Conservation (phyloP, 35 echinoderm and acorn worm species). For the Lytechinus variegatus region DNA sequence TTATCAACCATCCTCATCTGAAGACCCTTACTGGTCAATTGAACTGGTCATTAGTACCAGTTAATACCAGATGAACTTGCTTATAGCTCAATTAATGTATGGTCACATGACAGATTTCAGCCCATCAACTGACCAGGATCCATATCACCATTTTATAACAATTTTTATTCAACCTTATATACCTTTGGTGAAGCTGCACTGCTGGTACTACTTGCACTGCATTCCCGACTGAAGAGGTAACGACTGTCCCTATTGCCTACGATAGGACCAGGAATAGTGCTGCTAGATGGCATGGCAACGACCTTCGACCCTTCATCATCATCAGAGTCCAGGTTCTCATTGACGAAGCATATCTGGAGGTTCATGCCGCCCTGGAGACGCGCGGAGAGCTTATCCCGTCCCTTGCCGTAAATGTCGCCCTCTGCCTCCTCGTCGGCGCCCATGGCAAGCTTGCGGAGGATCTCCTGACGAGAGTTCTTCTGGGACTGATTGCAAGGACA, state of each 20-base stretch:
- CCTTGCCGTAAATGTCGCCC: conserved; percentile 96
- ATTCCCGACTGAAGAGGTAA: conserved; percentile 78
- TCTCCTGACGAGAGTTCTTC: conserved; percentile 85
- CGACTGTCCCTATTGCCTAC: conserved; percentile 69
- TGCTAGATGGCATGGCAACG: neutral
- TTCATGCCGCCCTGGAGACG: conserved; percentile 97
- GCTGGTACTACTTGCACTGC: conserved; percentile 72
- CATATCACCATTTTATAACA: too few species aligned
- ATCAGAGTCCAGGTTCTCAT: conserved; percentile 82
- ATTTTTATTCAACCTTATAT: neutral
- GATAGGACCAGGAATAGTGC: conserved; percentile 40
- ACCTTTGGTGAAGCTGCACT: conserved; percentile 89
- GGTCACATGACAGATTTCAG: too few species aligned
- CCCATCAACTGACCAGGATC: too few species aligned
- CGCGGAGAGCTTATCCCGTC: conserved; percentile 87
- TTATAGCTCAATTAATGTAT: too few species aligned
- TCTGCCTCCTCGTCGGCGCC: conserved; percentile 90
- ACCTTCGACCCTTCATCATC: conserved; percentile 78
- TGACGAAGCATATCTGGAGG: conserved; percentile 99
- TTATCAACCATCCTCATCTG: too few species aligned
- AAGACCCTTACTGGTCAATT: too few species aligned
- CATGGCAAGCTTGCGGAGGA: conserved; percentile 89
- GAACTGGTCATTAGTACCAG: too few species aligned
- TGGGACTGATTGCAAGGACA: conserved; percentile 64
- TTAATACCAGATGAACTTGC: too few species aligned